phyloP scores from a whole-genome alignment of 2,888 invertebrate species.

The Sialis lutaria region DNA sequence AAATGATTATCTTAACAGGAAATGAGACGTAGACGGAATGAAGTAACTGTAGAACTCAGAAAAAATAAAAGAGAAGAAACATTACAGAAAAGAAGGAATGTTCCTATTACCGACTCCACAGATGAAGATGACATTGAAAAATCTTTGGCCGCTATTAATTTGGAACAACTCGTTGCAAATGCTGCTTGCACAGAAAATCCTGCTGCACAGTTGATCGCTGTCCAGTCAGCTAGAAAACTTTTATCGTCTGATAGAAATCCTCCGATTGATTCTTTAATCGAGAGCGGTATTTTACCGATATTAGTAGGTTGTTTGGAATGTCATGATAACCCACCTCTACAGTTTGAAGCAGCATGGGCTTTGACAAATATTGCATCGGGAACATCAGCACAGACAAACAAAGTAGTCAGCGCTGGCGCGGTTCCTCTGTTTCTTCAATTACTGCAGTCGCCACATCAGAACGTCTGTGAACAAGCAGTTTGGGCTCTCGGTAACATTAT shows the following conservation, averaged over 20 bases:
- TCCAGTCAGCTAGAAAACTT: conserved; percentile 88
- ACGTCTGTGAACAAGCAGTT: conserved; percentile 98
- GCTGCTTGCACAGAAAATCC: conserved; percentile 68
- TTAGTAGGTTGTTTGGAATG: conserved; percentile 68
- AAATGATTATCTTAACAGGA: conserved; percentile 40
- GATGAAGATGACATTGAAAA: conserved; percentile 62
- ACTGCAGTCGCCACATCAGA: conserved; percentile 82
- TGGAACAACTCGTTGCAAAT: conserved; percentile 71
- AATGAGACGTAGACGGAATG: conserved; percentile 91
- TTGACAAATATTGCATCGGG: conserved; percentile 89
- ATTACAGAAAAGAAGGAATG: conserved; percentile 88
- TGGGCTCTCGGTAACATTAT: conserved; percentile 93
- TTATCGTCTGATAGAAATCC: conserved; percentile 96
- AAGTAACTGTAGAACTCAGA: conserved; percentile 89
- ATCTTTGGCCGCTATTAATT: conserved; percentile 48
- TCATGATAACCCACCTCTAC: conserved; percentile 73
- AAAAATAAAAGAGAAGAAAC: conserved; percentile 98
- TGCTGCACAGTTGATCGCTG: conserved; percentile 70
- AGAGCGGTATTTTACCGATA: conserved; percentile 87
- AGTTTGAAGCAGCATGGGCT: conserved; percentile 97
- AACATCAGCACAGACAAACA: conserved; percentile 80
- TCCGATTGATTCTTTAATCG: conserved; percentile 90
- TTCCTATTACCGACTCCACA: conserved; percentile 72
- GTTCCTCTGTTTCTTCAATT: conserved; percentile 89
- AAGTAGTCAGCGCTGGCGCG: conserved; percentile 86